Conservation (phyloP, 2,888 invertebrate species). For the Eueremaeus valkanovi region DNA sequence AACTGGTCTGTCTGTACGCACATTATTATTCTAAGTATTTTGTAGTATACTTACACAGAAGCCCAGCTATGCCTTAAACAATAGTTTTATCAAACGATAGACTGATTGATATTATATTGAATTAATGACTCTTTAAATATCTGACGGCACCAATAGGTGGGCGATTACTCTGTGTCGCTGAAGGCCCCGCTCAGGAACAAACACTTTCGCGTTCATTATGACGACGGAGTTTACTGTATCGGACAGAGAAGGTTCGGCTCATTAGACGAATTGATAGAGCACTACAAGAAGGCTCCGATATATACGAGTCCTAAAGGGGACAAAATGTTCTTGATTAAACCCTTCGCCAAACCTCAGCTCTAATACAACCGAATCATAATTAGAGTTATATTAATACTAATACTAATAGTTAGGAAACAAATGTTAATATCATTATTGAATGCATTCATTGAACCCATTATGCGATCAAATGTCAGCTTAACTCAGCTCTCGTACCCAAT, state of each 20-base stretch:
- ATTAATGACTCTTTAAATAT: background rate
- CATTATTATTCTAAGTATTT: too few relatives aligned
- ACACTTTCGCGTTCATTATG: conserved; percentile 95
- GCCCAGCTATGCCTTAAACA: too few relatives aligned
- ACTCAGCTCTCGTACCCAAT: background rate
- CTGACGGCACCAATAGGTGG: conserved; percentile 79
- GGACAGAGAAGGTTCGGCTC: conserved; percentile 96
- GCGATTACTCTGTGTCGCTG: conserved; percentile 95
- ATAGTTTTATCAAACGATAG: too few relatives aligned
- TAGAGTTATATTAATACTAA: background rate
- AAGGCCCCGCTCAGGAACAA: conserved; percentile 98
- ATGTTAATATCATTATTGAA: background rate
- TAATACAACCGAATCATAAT: too few relatives aligned
- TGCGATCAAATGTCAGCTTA: background rate
- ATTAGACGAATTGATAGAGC: conserved; percentile 92
- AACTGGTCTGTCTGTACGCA: too few relatives aligned
- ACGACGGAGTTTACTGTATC: conserved; percentile 86
- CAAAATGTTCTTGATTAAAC: conserved; percentile 91
- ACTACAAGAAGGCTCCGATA: conserved; percentile 98
- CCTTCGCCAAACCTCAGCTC: conserved; percentile 54
- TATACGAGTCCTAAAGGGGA: conserved; percentile 97
- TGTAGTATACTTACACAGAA: too few relatives aligned
- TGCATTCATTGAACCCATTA: background rate
- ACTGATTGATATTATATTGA: too few relatives aligned
- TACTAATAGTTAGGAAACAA: background rate